Conservation (phyloP, 2,113 vertebrate genomes). For the Crotalus tigris region DNA sequence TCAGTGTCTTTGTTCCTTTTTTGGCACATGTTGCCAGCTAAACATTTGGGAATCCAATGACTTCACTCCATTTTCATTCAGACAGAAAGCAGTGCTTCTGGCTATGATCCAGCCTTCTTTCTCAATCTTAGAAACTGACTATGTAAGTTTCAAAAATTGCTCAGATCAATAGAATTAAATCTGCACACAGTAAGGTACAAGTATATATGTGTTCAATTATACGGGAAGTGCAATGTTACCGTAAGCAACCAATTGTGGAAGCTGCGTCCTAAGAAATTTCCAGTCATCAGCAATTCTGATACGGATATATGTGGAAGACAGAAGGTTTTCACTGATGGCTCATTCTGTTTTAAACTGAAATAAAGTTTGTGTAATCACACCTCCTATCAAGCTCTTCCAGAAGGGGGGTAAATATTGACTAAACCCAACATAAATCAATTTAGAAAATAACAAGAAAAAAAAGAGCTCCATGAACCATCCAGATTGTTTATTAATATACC, state of each 20-base stretch:
- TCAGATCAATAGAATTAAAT: not conserved
- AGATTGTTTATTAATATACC: constrained; percentile 18
- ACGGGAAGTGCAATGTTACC: not conserved
- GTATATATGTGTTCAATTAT: not conserved
- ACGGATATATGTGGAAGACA: not conserved
- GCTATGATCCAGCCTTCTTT: not conserved
- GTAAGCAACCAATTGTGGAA: not conserved
- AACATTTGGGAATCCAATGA: constrained; percentile 10
- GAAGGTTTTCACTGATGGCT: not conserved
- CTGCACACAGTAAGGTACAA: not conserved
- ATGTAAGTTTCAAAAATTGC: not conserved
- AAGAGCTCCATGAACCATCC: not conserved
- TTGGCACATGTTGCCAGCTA: constrained; percentile 58
- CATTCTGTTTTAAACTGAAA: not conserved
- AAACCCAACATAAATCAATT: not conserved
- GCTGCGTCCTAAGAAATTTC: not conserved
- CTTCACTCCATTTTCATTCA: not conserved
- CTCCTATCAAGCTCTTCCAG: not conserved
- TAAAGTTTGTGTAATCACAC: not conserved
- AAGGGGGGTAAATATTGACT: not conserved
- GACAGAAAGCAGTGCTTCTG: not conserved
- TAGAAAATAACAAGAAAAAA: not conserved
- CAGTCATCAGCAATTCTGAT: not conserved
- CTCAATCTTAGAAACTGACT: not conserved
- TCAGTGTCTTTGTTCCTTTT: constrained; percentile 20